These are phyloP conservation scores for Drosophila biarmipes DNA, from an alignment of 1,140 invertebrate species.

Conservation along the genomic window DNA sequence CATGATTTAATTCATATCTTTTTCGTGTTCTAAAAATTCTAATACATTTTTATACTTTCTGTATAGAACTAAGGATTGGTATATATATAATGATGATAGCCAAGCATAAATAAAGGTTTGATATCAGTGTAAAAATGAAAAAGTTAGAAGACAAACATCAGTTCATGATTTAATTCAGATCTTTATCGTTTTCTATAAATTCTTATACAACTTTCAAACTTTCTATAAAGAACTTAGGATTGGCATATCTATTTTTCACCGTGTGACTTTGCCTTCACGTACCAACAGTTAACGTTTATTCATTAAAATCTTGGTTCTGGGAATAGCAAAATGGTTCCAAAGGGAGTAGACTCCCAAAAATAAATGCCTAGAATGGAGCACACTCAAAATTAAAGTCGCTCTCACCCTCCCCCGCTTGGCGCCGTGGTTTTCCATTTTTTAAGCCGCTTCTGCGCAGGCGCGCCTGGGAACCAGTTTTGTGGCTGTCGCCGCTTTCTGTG, in stretches of 20 bases:
- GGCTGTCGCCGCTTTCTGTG: constrained; percentile 9
- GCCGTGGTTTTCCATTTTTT: constrained; percentile 25
- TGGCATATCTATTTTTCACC: neutral
- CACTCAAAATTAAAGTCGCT: constrained; percentile 59
- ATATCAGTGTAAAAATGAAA: constrained; percentile 14
- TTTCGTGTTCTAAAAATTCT: too few relatives aligned
- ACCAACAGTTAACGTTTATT: constrained; percentile 31
- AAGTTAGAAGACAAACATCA: constrained; percentile 2
- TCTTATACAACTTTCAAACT: too few relatives aligned
- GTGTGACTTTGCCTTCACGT: constrained; percentile 2
- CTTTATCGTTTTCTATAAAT: too few relatives aligned
- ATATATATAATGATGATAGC: constrained; percentile 6
- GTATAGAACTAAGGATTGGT: too few relatives aligned
- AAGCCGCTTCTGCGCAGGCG: constrained; percentile 37
- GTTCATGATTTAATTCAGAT: neutral
- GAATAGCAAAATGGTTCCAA: constrained; percentile 41
- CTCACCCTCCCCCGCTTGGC: constrained; percentile 44
- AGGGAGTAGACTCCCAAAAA: constrained; percentile 30
- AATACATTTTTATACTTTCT: too few relatives aligned
- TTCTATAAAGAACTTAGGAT: too few relatives aligned
- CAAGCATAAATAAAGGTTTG: constrained; percentile 8
- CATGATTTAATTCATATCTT: neutral
- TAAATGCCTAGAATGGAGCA: constrained; percentile 67
- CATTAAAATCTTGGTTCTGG: constrained; percentile 51
- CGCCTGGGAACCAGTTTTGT: constrained; percentile 74